These are phyloP conservation scores for Manis crassicaudata DNA, from an alignment of 2,797 vertebrate genomes.

Conservation along the genomic window DNA sequence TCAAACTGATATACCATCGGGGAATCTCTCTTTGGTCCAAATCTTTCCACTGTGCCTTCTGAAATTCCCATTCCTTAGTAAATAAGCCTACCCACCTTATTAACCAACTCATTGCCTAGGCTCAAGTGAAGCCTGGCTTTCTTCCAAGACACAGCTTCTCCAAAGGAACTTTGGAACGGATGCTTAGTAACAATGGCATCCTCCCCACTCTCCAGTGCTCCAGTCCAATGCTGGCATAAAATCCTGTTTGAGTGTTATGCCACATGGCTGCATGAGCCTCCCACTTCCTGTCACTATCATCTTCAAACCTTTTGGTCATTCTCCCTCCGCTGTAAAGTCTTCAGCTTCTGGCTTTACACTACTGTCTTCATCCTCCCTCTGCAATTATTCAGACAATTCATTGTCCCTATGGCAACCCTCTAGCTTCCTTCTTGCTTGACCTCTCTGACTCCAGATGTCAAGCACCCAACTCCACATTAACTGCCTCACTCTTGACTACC, in stretches of 20 bases:
- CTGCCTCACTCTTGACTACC: neutral
- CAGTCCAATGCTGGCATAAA: neutral
- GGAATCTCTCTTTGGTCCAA: neutral
- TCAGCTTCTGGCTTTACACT: neutral
- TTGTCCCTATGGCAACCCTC: neutral
- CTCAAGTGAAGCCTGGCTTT: neutral
- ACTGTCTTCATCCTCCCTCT: neutral
- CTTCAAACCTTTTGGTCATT: neutral
- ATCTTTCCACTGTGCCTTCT: neutral
- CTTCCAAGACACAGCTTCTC: neutral
- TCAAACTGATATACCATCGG: neutral
- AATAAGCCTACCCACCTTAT: neutral
- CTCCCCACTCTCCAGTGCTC: neutral
- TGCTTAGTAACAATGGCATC: neutral
- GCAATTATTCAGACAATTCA: neutral
- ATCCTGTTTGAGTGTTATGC: neutral
- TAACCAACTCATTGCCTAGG: neutral
- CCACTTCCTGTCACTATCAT: neutral
- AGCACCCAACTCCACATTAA: neutral
- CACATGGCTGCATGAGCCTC: neutral
- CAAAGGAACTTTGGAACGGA: neutral
- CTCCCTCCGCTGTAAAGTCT: neutral
- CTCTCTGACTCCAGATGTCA: neutral
- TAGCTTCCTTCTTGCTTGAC: neutral
- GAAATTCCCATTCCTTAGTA: neutral